Evolutionary conservation across 1,140 invertebrate species (phyloP).

Genomic region (Drosophila novamexicana): DNA sequence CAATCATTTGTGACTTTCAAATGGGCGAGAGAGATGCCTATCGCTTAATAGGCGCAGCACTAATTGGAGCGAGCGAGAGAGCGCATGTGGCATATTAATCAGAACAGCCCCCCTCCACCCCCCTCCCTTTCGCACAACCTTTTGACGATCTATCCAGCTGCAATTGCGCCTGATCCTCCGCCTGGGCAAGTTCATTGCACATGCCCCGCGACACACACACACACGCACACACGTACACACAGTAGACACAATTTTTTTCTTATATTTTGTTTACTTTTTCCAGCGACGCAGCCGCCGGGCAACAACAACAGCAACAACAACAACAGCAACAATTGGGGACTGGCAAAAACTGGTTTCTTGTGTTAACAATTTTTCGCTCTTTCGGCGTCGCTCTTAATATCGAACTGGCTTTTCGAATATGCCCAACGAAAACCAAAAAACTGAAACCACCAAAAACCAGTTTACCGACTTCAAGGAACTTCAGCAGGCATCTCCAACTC

Average conservation of each 20-base stretch:
- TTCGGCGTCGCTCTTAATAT: constrained; percentile 72
- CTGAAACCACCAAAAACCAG: constrained; percentile 66
- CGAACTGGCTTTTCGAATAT: constrained; percentile 75
- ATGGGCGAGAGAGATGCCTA: constrained; percentile 29
- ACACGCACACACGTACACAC: constrained; percentile 19
- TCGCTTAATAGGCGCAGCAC: constrained; percentile 18
- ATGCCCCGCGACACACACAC: constrained; percentile 49
- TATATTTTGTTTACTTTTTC: constrained; percentile 71
- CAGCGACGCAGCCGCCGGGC: constrained; percentile 29
- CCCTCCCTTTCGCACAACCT: too few species aligned
- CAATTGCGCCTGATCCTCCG: constrained; percentile 31
- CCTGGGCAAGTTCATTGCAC: constrained; percentile 75
- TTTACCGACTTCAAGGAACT: constrained; percentile 71
- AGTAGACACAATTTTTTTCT: constrained; percentile 38
- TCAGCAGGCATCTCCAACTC: constrained; percentile 25
- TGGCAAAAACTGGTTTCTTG: constrained; percentile 66
- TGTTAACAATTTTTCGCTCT: constrained; percentile 56
- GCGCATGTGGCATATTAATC: constrained; percentile 61
- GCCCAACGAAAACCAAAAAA: constrained; percentile 20
- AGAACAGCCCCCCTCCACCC: constrained; percentile 42
- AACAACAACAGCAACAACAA: constrained; percentile 12
- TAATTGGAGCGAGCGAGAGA: constrained; percentile 11
- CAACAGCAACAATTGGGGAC: constrained; percentile 46
- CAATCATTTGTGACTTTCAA: constrained; percentile 65
- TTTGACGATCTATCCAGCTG: constrained; percentile 14